Evolutionary conservation across 2,888 invertebrate genomes (phyloP), one percentile per base, ranked within the genome.

Genomic region (Desoria tigrina): DNA sequence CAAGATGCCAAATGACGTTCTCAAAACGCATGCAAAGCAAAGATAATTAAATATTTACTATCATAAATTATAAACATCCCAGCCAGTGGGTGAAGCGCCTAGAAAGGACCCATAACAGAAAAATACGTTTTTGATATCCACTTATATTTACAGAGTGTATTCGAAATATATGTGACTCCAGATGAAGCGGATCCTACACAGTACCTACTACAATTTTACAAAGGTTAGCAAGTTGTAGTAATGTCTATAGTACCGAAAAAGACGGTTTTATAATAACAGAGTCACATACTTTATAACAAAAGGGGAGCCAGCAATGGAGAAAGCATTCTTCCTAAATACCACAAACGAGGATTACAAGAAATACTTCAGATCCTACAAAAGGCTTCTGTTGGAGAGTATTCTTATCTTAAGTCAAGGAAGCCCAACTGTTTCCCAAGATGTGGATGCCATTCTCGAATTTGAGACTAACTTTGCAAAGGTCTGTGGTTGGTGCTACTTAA

Each of bases 391-490:
- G 1, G 79, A 79, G 55, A 78, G 81, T 3, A 79, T 81, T 4
- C 77, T 80, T 9, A 77, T 82, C 42, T 75, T 83, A 27, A 80
- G 81, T n/a, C 77, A 78, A 24, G 78, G 78, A 75, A 76, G 69
- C 58, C 74, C 42, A 28, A 76, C 68, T 11, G 72, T 76, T 18
- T 67, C 68, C 37, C 68, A 71, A 2, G 80, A 82, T 55, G 80
- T 82, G 28, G 79, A 78, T 32, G 78, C 76, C 2, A 77, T 79
- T 57, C 70, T 83, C 23, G 78, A 80, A 60, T 82, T 83, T 76
- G 83, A 83, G 76, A 78, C 78, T n/a, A 76, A 78, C 60, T 77
- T 83, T 54, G 83, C 83, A 1, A 79, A 81, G 76, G 82, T 83
- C 75, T 78, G 79, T 73, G 21, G 6, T 50, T 61, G 7, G 16